phyloP scores from a whole-genome alignment of 2,797 vertebrate species.

The Arremon aurantiirostris region DNA sequence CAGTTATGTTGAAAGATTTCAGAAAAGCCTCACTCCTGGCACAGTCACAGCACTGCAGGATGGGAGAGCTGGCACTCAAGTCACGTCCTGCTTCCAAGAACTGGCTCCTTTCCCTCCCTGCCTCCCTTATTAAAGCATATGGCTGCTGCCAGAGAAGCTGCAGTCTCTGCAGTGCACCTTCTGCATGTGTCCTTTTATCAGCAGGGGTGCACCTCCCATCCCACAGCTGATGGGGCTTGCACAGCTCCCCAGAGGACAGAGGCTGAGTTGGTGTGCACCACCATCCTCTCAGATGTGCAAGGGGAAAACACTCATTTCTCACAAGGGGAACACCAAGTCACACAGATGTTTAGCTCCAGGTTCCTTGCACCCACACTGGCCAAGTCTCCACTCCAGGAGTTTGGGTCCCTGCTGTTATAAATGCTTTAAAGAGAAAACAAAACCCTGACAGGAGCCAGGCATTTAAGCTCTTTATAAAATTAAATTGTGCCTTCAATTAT shows the following conservation, averaged over 20 bases:
- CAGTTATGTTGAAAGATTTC: neutral
- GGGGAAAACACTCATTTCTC: neutral
- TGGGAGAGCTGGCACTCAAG: constrained; percentile 3
- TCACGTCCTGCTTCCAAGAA: neutral
- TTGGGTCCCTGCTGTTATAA: neutral
- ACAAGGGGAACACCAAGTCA: neutral
- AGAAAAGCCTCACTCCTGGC: neutral
- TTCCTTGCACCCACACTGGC: neutral
- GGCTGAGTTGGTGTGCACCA: neutral
- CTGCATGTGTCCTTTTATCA: neutral
- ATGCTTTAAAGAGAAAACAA: neutral
- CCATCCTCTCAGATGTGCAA: neutral
- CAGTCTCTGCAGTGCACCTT: neutral
- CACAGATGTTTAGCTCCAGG: neutral
- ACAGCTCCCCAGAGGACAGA: neutral
- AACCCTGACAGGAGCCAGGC: neutral
- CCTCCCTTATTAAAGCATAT: neutral
- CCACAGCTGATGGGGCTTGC: neutral
- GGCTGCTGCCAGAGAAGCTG: neutral
- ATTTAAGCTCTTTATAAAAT: constrained; percentile 40
- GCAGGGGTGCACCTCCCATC: neutral
- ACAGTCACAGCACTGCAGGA: constrained; percentile 13
- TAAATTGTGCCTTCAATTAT: neutral
- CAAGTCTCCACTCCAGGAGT: neutral
- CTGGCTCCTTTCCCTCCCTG: neutral